Base-by-base conservation (phyloP, 2,888 invertebrate genomes). In the Cantharis rufa region DNA sequence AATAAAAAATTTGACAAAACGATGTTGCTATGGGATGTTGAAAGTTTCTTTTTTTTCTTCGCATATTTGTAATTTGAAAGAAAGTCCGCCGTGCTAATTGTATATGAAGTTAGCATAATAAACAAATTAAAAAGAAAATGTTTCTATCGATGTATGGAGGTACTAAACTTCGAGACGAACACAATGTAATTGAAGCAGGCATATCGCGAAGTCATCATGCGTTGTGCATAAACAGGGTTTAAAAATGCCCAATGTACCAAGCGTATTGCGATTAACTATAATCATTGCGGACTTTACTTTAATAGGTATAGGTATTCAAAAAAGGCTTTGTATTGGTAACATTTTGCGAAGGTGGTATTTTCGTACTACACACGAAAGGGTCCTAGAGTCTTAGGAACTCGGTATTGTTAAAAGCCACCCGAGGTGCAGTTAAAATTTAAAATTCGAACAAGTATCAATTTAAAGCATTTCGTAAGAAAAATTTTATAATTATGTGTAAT, bases 401-500 rank as follows among this genome's bases (percentile, higher is more conserved):
- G 11, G 27, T 62, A 75, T 71, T 75, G 75, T 75, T 75, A 75
- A 69, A 62, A 71, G 71, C 63, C 69, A 71, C 75, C 75, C 61
- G 71, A 75, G 75, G 75, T 75, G 75, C 62, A 69, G 71, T 71
- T 69, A 69, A 76, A 76, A 71, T 82, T 83, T 81, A 82, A 80
- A 83, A 82, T 82, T 80, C 80, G 81, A 81, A 80, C 78, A 79
- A 82, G 83, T 83, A 79, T 83, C 79, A 81, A 80, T 80, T 81
- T 80, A 70, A 78, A 79, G 74, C 71, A 77, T 79, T 79, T 84
- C 82, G 81, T 81, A 77, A 82, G 82, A 84, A 84, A 85, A 85
- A 84, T 85, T 85, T 84, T 84, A 85, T 86, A 87, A 87, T 87
- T 87, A 87, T 86, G 86, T 86, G 86, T 87, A 87, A 87, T 87